Evolutionary conservation across 2,113 vertebrate genomes (phyloP).

Genomic region (Ctenodactylus gundi): DNA sequence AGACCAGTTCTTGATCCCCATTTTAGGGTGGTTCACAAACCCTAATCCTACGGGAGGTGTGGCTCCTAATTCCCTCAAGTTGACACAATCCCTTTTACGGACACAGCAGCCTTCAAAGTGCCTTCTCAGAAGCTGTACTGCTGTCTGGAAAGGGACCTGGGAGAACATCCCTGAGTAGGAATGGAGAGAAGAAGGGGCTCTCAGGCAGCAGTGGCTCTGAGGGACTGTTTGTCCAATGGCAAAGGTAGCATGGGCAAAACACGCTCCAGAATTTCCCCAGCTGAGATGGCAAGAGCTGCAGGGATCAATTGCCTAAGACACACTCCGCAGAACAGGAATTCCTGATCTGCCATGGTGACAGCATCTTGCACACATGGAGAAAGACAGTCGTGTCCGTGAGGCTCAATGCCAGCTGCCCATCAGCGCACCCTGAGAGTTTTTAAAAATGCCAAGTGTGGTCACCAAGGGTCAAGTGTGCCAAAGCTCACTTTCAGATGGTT

Average conservation of each 20-base stretch:
- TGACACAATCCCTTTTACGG: too few species aligned
- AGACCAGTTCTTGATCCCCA: too few species aligned
- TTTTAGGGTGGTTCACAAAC: too few species aligned
- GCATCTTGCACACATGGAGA: too few species aligned
- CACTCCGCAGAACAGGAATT: neutral
- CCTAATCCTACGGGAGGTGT: too few species aligned
- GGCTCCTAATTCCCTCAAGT: too few species aligned
- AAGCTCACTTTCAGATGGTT: neutral
- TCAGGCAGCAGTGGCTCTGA: fast-evolving
- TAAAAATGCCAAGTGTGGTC: neutral
- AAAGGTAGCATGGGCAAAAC: neutral
- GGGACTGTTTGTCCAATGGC: neutral
- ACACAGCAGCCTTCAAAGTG: neutral
- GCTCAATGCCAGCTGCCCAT: neutral
- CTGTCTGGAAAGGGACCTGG: neutral
- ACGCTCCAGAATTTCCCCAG: neutral
- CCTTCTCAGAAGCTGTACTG: neutral
- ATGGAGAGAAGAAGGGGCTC: neutral
- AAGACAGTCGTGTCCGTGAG: neutral
- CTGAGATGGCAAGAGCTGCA: neutral
- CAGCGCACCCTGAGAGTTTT: neutral
- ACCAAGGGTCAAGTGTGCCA: neutral
- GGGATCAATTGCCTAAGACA: neutral
- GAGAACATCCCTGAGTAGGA: neutral
- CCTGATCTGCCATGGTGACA: neutral